Base-by-base conservation (phyloP, 1,140 invertebrate species). In the Monomorium pharaonis region DNA sequence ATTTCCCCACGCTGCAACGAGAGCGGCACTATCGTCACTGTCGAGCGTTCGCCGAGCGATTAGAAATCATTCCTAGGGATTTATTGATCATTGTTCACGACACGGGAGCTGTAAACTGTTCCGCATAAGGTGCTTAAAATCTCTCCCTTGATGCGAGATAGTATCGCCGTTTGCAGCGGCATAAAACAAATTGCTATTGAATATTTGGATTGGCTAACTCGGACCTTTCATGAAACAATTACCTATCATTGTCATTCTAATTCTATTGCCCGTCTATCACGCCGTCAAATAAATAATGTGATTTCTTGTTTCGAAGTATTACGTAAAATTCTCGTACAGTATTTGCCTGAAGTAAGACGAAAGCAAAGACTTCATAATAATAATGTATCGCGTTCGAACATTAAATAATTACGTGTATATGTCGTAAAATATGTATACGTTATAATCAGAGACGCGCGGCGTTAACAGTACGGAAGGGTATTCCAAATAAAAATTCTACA, bases 61-160 rank as follows among this genome's bases (percentile, higher is more conserved):
- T 83, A 83, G 78, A 58, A 83, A 72, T 72, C 51, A 44, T 70
- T 81, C 78, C 18, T 58, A 18, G 14, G 12, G 78, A 83, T 83
- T 83, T 83, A 83, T 83, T 47, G 67, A 14, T 72, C 51, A 83
- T 83, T 83, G 78, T 83, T 83, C 67, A 21, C 27, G 51, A 58
- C n/a, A n/a, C 78, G 51, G 51, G 65, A 74, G 51, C 51, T 60
- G 51, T 27, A 80, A 67, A 72, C 37, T 27, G 78, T 33, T 60
- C 30, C 78, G 42, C 67, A 12, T 58, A 54, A 67, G 63, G 37
- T 33, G 24, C 78, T 58, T 58, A 72, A 83, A 83, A 83, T 72
- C 18, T 74, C 27, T 14, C 12, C 24, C 63, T 42, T 30, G 14
- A 80, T 70, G 18, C 33, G 51, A 44, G 67, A 83, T 74, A 27